Conservation (phyloP, 2,113 vertebrate species). For the Motacilla tschutschensis region DNA sequence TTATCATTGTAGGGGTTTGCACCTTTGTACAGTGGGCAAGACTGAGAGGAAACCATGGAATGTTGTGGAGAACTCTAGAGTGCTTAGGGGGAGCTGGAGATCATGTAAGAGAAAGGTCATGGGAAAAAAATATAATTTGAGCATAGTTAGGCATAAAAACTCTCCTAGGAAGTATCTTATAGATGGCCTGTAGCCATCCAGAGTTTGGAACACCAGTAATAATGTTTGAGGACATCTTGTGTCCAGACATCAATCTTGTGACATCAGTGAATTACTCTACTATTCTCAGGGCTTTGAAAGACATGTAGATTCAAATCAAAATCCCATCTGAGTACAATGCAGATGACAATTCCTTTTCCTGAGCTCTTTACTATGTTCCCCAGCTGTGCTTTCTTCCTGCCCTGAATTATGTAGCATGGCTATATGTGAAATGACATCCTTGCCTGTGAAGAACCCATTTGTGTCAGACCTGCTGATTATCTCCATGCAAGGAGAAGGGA, state of each 20-base stretch:
- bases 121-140: background rate
- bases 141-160: background rate
- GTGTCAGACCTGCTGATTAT: background rate
- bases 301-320: background rate
- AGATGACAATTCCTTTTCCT: background rate
- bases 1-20: background rate
- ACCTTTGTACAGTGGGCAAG: background rate
- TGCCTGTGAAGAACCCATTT: background rate
- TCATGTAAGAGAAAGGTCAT: background rate
- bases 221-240: background rate
- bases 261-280: background rate
- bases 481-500: background rate
- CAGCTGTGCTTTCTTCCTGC: background rate
- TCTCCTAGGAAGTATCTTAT: background rate
- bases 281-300: background rate
- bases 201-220: background rate
- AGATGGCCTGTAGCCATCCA: background rate
- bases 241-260: background rate
- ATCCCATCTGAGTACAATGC: background rate
- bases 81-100: background rate
- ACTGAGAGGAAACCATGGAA: background rate
- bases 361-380: background rate
- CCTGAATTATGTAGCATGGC: background rate
- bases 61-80: background rate
- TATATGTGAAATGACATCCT: background rate